Base-by-base conservation (phyloP, 2,113 vertebrate species). In the Halcyon senegalensis region DNA sequence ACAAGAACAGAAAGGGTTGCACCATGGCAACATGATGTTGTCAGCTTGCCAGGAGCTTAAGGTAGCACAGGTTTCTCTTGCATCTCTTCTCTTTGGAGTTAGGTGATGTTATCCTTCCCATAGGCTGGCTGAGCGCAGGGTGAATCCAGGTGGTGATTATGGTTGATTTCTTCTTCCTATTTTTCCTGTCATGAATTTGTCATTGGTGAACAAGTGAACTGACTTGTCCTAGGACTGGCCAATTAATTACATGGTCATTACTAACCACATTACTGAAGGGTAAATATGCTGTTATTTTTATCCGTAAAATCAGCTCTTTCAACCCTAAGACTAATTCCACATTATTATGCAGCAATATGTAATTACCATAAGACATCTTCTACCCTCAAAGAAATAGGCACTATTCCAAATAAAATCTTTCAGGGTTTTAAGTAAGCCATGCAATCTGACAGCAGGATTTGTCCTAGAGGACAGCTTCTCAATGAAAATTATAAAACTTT, bases 201-300 rank as follows among this genome's bases (percentile, higher is more conserved):
- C 73, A 86, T 41, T 55, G 56, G 15, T 69, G 50, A 24, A 46
- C 48, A 89, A 69, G 27, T 82, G 83, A 90, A 73, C 50, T 27
- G n/a, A 27, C 46, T 93, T 2, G 2, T 39, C 43, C 35, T 53
- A 73, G 39, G 44, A 91, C 44, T 80, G 55, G 70, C 9, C 83
- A 93, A 51, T 75, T 89, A 95, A 95, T 92, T 95, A 93, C n/a
- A 92, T n/a, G 59, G 58, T 91, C 77, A 80, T 96, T 84, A 86
- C 66, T 74, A 87, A 90, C 58, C 51, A 50, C 33, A 80, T 91
- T 80, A 89, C 70, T 74, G 59, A 93, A 80, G 67, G 46, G n/a
- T 73, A 91, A 90, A 94, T 89, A 91, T 44, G 18, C 14, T 60
- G 85, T 64, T 96, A 96, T 95, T 94, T 96, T 96, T 90, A 91